These are phyloP conservation scores for Aphelenchoides bicaudatus DNA, from an alignment of 2,888 invertebrate genomes.

Conservation along the genomic window DNA sequence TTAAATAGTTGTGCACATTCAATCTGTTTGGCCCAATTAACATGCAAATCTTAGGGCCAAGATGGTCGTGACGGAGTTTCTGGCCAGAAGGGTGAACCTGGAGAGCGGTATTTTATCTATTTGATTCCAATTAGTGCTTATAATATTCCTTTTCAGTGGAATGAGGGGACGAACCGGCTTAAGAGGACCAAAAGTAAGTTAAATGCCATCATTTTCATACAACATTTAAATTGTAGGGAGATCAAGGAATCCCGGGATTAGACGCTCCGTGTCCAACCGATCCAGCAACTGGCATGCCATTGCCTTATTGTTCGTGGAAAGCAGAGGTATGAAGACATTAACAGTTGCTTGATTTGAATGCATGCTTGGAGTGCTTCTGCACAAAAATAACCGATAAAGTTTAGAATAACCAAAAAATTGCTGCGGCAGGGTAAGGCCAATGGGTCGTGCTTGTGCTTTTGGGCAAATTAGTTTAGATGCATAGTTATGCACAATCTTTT, in stretches of 20 bases:
- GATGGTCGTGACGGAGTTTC: constrained; percentile 47
- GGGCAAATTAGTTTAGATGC: neutral
- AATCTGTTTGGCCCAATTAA: neutral
- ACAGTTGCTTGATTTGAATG: neutral
- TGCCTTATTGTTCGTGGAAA: constrained; percentile 75
- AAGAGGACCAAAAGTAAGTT: constrained; percentile 50
- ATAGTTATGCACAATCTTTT: no score
- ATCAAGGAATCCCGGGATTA: constrained; percentile 82
- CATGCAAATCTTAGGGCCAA: constrained; percentile 39
- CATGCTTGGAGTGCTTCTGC: neutral
- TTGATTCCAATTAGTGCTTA: no score
- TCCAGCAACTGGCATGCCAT: constrained; percentile 80
- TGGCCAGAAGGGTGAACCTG: constrained; percentile 38
- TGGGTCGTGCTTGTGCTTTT: neutral
- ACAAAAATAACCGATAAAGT: neutral
- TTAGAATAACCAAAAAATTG: constrained; percentile 8
- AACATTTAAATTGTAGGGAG: neutral
- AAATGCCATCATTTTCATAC: constrained; percentile 24
- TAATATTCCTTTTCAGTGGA: no score
- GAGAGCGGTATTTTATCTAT: no score
- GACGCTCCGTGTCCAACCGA: constrained; percentile 98
- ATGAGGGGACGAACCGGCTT: constrained; percentile 32
- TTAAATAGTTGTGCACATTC: constrained; percentile 14
- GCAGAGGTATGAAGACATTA: constrained; percentile 43
- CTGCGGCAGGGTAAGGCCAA: neutral